Conservation (phyloP, 2,888 invertebrate species). For the Himalopsyche anomala region DNA sequence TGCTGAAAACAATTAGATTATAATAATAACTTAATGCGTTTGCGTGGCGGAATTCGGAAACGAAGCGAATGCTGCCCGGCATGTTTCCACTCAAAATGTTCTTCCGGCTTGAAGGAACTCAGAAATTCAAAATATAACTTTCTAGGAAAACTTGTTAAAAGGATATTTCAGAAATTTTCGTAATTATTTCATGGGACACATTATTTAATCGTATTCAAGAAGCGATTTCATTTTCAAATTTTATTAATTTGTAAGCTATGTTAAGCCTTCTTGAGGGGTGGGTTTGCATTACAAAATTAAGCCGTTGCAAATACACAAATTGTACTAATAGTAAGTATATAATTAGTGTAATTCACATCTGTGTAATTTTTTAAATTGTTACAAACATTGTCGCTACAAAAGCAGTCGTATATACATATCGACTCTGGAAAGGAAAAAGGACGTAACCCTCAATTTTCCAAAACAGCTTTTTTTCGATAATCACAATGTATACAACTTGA, state of each 20-base stretch:
- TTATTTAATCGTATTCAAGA: conserved; percentile 7
- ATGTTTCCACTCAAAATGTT: conserved; percentile 18
- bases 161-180: conserved; percentile 18
- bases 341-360: too few relatives aligned
- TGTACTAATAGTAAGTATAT: too few relatives aligned
- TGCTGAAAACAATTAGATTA: background rate
- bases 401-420: too few relatives aligned
- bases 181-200: conserved; percentile 18
- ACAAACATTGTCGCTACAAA: too few relatives aligned
- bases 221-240: conserved; percentile 6
- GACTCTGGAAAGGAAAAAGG: too few relatives aligned
- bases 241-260: conserved; percentile 6
- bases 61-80: background rate
- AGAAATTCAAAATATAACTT: conserved; percentile 11
- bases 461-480: too few relatives aligned
- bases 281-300: too few relatives aligned
- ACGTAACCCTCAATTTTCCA: too few relatives aligned
- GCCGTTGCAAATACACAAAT: too few relatives aligned
- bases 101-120: background rate
- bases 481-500: too few relatives aligned
- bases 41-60: conserved; percentile 8
- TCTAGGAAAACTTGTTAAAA: conserved; percentile 28
- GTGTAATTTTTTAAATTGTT: too few relatives aligned
- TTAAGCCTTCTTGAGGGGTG: background rate
- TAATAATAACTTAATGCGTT: conserved; percentile 4